Base-by-base conservation (phyloP, 2,888 invertebrate genomes). In the Morpho deidamia region DNA sequence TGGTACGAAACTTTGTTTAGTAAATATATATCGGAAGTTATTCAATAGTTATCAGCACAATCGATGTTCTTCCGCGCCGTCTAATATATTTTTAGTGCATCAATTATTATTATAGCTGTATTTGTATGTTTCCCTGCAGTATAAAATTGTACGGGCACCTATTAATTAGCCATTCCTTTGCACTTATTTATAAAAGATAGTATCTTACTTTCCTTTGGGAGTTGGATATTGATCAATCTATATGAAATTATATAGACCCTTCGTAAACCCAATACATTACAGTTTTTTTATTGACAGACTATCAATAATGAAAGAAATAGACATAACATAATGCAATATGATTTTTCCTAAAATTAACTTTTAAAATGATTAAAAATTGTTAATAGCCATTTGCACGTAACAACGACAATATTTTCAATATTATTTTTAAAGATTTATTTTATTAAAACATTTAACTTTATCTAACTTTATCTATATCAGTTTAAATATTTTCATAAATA, bases 41-140 rank as follows among this genome's bases (percentile, higher is more conserved):
- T 61, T 53, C 43, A 56, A 58, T 66, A 62, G 48, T 61, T 67
- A 70, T 76, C 75, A 78, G 76, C 77, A 75, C 71, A 82, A 81
- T 81, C 80, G 63, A 72, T 66, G 81, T 79, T 81, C 81, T 84
- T 85, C 83, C 82, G 78, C 79, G 78, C 74, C 75, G 23, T 78
- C 71, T 71, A 35, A 55, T 75, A 74, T 67, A 70, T 71, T 69
- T n/a, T n/a, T 74, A 74, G 67, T 67, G 68, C 72, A 77, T 76
- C 76, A 82, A 73, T 72, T 79, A 75, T 69, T 63, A 67, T 70
- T 66, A 65, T 39, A 59, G 38, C 50, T 59, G 42, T 50, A 51
- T 53, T 56, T 60, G 58, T 58, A 53, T 57, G 53, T 53, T 56
- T 53, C 51, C 54, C 47, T 55, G 53, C 58, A 54, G 50, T 42